Conservation (phyloP, 2,797 vertebrate genomes). For the Leptoclinus maculatus region DNA sequence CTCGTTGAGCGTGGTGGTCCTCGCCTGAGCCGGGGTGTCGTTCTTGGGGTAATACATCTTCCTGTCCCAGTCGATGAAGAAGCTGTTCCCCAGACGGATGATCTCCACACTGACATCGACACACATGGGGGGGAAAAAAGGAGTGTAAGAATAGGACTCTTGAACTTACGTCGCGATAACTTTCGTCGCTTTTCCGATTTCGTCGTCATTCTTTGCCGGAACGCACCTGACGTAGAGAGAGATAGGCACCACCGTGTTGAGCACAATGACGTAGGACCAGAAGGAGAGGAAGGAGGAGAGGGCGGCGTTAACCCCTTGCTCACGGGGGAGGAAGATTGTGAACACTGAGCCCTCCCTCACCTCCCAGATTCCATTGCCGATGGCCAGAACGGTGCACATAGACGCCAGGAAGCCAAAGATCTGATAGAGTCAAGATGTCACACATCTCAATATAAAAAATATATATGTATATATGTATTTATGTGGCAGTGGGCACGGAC, state of each 20-base stretch:
- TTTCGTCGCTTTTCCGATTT: not conserved
- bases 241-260: constrained; percentile 96
- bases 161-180: too few relatives aligned
- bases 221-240: constrained; percentile 95
- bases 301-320: constrained; percentile 73
- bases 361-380: constrained; percentile 93
- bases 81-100: constrained; percentile 95
- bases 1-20: constrained; percentile 95
- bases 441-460: not conserved
- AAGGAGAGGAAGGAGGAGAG: constrained; percentile 89
- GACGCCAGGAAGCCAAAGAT: constrained; percentile 90
- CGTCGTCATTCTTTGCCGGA: not conserved
- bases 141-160: not conserved
- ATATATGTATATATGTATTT: not conserved
- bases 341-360: constrained; percentile 85
- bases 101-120: constrained; percentile 89
- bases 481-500: not conserved
- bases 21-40: constrained; percentile 90
- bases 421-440: constrained; percentile 69
- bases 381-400: constrained; percentile 90
- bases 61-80: constrained; percentile 94
- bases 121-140: not conserved
- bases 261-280: constrained; percentile 96
- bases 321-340: constrained; percentile 88
- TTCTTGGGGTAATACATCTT: constrained; percentile 92